phyloP scores from a whole-genome alignment of 2,113 vertebrate species.

The Alethe castanea region DNA sequence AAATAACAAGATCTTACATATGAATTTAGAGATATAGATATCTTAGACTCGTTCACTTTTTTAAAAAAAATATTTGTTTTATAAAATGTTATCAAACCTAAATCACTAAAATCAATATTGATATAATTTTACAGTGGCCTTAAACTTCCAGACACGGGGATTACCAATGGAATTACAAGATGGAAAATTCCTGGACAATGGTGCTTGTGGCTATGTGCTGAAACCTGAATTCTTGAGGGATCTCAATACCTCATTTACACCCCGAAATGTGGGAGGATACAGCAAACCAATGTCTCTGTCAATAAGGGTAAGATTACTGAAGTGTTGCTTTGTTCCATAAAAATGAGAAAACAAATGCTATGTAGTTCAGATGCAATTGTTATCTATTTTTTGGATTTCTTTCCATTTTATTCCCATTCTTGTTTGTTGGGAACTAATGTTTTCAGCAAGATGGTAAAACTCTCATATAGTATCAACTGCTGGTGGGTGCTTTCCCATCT shows the following conservation, averaged over 20 bases:
- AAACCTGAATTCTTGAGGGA: slow-evolving; percentile 80
- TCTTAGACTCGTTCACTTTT: neutral
- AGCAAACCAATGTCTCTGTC: slow-evolving; percentile 68
- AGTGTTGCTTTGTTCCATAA: neutral
- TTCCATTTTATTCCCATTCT: neutral
- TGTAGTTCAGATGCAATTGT: neutral
- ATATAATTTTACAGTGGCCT: slow-evolving; percentile 76
- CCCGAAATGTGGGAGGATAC: slow-evolving; percentile 4
- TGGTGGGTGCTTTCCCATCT: neutral
- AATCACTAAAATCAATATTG: neutral
- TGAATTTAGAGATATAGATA: neutral
- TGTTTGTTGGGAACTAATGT: neutral
- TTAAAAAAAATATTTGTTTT: neutral
- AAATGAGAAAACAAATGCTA: neutral
- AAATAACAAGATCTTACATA: neutral
- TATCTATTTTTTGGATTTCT: neutral
- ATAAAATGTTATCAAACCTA: neutral
- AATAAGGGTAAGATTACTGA: slow-evolving; percentile 66
- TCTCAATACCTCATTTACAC: slow-evolving; percentile 61
- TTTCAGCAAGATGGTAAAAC: neutral
- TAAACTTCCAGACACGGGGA: slow-evolving; percentile 86
- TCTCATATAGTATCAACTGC: neutral
- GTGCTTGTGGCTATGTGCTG: slow-evolving; percentile 83
- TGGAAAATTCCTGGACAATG: slow-evolving; percentile 89
- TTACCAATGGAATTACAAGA: slow-evolving; percentile 83